Percentiles rank a stretch among this genome's conserved stretches.
phyloP scores from a whole-genome alignment of 2,888 invertebrate species.

The Apodemia hepburni region DNA sequence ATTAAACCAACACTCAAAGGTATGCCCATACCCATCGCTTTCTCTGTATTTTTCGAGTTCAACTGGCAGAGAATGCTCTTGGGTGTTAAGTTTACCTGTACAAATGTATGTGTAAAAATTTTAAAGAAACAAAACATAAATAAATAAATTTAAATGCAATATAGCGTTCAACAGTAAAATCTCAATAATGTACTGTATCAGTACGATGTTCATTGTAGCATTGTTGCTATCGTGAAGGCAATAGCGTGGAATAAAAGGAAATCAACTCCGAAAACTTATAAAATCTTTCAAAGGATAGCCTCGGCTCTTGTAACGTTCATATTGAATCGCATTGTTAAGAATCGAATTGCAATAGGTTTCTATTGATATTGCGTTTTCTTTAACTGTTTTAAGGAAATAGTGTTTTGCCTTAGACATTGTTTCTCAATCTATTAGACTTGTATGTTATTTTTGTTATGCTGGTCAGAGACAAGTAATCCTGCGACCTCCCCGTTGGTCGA shows the following conservation, averaged over 20 bases:
- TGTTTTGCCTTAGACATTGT: background rate
- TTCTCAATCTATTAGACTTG: background rate
- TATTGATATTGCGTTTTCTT: constrained; percentile 13
- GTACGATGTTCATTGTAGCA: constrained; percentile 7
- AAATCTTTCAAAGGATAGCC: constrained; percentile 41
- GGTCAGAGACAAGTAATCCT: no score
- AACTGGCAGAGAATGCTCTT: no score
- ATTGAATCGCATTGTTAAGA: constrained; percentile 23
- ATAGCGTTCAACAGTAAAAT: constrained; percentile 1
- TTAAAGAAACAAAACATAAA: no score
- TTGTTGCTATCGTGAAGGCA: constrained; percentile 20
- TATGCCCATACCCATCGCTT: no score
- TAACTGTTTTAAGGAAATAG: constrained; percentile 1
- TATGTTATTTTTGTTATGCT: no score
- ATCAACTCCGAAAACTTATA: constrained; percentile 43
- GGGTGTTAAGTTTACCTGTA: no score
- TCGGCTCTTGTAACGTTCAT: constrained; percentile 30
- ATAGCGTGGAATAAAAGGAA: constrained; percentile 34
- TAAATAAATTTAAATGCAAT: constrained; percentile 15
- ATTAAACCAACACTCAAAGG: no score
- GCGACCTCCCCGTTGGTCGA: no score
- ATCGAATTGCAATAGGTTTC: constrained; percentile 18
- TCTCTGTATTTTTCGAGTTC: no score
- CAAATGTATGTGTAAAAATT: no score
- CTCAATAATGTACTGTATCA: constrained; percentile 18